Percentiles rank a stretch among this genome's conserved stretches.
Evolutionary conservation across 1,140 invertebrate species (phyloP).

Genomic region (Drosophila virilis): DNA sequence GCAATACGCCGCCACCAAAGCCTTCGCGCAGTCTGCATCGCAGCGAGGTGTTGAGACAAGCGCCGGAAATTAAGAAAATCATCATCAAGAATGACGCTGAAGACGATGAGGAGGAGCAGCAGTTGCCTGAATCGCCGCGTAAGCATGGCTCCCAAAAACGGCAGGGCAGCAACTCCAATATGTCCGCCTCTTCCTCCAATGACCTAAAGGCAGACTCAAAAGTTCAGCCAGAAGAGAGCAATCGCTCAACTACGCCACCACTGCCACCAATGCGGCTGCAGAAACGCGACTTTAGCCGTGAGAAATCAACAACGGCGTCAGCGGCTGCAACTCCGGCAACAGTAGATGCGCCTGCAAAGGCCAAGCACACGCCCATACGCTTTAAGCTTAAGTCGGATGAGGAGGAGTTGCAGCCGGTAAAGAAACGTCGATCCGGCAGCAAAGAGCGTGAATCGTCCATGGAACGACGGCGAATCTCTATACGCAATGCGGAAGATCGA

Average conservation of each 20-base stretch:
- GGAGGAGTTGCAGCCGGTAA: conserved; percentile 26
- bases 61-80: conserved; percentile 79
- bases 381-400: conserved; percentile 65
- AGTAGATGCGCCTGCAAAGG: conserved; percentile 43
- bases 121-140: conserved; percentile 22
- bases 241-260: conserved; percentile 74
- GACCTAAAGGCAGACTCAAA: conserved; percentile 44
- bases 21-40: conserved; percentile 64
- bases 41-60: conserved; percentile 68
- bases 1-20: conserved; percentile 65
- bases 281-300: conserved; percentile 44
- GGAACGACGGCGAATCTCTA: conserved; percentile 69
- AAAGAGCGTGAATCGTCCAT: conserved; percentile 53
- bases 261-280: conserved; percentile 55
- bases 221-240: conserved; percentile 32
- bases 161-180: neutral
- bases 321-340: neutral
- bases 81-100: conserved; percentile 74
- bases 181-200: conserved; percentile 31
- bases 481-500: conserved; percentile 70
- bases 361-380: conserved; percentile 74
- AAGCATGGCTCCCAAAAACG: conserved; percentile 47
- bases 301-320: conserved; percentile 17
- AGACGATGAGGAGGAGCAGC: conserved; percentile 73
- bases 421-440: conserved; percentile 58